Evolutionary conservation across 2,888 invertebrate genomes (phyloP).

Genomic region (Pegoplata infirma): DNA sequence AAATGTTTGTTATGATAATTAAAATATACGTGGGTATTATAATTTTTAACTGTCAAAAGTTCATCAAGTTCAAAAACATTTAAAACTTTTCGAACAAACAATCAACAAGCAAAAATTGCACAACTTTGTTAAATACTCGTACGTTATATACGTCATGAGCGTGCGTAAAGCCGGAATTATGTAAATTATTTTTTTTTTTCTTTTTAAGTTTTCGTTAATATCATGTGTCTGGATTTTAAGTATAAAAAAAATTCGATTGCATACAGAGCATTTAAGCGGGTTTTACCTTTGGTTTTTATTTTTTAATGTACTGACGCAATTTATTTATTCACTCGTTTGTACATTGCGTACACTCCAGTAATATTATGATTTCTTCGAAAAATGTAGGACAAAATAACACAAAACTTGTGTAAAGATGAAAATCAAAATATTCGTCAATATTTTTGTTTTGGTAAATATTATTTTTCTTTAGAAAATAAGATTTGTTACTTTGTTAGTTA

Average conservation of each 20-base stretch:
- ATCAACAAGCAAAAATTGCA: constrained; percentile 41
- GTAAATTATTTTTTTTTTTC: constrained; percentile 56
- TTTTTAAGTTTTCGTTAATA: constrained; percentile 20
- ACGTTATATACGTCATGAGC: constrained; percentile 43
- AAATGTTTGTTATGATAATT: constrained; percentile 25
- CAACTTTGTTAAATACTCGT: constrained; percentile 46
- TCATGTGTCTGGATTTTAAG: constrained; percentile 16
- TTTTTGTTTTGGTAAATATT: background rate
- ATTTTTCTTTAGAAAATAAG: background rate
- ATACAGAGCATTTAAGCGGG: constrained; percentile 32
- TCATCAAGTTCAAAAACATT: constrained; percentile 58
- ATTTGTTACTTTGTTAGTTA: background rate
- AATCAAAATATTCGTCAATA: constrained; percentile 1
- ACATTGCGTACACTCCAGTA: constrained; percentile 2
- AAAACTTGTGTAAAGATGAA: constrained; percentile 11
- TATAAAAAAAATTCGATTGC: constrained; percentile 25
- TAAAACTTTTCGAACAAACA: background rate
- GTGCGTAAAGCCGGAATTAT: constrained; percentile 55
- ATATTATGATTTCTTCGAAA: constrained; percentile 36
- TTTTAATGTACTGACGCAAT: constrained; percentile 27
- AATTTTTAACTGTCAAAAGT: constrained; percentile 40
- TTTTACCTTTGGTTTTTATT: constrained; percentile 43
- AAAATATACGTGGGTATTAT: constrained; percentile 7
- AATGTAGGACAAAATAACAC: constrained; percentile 48
- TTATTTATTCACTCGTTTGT: constrained; percentile 18